A percentile compares a stretch with the other conserved stretches of the same genome.
Conservation (phyloP, 2,113 vertebrate species). For the Cichladusa arquata region DNA sequence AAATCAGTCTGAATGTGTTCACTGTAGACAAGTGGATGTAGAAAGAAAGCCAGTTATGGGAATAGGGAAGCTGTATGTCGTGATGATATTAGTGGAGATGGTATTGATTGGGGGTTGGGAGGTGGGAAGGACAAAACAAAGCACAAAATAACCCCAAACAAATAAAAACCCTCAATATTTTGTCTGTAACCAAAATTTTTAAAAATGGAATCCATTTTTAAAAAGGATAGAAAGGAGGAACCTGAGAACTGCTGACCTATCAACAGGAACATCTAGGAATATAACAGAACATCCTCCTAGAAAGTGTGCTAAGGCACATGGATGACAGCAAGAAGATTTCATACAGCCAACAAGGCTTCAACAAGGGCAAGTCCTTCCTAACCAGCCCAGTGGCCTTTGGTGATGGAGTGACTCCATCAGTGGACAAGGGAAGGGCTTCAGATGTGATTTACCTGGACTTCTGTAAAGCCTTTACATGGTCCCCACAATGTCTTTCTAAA, state of each 20-base stretch:
- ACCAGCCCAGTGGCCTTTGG: not conserved
- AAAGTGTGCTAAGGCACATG: not conserved
- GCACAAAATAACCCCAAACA: not conserved
- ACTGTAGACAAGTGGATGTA: not conserved
- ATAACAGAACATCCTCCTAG: rapidly evolving
- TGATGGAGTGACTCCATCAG: not conserved
- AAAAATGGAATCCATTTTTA: not conserved
- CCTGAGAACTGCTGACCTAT: not conserved
- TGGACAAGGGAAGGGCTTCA: not conserved
- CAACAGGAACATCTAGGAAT: not conserved
- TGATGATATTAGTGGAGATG: not conserved
- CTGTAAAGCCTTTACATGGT: not conserved
- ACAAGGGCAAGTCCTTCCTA: not conserved
- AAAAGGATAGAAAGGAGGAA: not conserved
- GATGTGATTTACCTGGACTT: not conserved
- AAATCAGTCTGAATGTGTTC: not conserved
- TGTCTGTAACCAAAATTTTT: not conserved
- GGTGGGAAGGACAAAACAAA: not conserved
- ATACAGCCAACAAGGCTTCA: not conserved
- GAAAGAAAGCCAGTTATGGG: not conserved
- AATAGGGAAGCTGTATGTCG: not conserved
- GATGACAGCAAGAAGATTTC: not conserved
- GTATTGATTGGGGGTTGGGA: not conserved
- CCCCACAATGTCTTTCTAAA: not conserved
- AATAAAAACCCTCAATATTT: not conserved